These are phyloP conservation scores for Ischnura elegans DNA, from an alignment of 2,888 invertebrate genomes.

Conservation along the genomic window DNA sequence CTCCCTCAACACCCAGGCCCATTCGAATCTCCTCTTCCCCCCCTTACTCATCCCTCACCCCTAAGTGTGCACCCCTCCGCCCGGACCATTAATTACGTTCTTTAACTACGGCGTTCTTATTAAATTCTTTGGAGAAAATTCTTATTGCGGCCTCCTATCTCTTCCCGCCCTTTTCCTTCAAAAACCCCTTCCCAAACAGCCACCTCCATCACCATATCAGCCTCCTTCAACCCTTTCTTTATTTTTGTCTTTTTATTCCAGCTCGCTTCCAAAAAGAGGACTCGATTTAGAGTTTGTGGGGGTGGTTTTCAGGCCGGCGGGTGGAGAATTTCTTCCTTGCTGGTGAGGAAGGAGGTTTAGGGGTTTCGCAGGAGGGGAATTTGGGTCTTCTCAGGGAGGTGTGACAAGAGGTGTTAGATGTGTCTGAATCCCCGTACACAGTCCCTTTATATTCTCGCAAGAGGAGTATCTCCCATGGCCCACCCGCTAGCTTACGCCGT, in stretches of 20 bases:
- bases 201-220: neutral
- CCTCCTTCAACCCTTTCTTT: neutral
- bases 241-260: neutral
- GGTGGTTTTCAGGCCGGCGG: neutral
- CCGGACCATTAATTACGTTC: slow-evolving; percentile 68
- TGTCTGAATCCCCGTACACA: slow-evolving; percentile 56
- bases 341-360: neutral
- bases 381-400: too few species aligned
- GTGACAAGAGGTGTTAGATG: neutral
- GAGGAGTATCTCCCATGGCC: slow-evolving; percentile 2
- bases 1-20: neutral
- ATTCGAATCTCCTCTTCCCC: slow-evolving; percentile 13
- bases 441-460: slow-evolving; percentile 19
- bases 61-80: too few species aligned
- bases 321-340: neutral
- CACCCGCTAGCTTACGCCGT: neutral
- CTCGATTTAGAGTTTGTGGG: neutral
- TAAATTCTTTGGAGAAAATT: slow-evolving; percentile 69
- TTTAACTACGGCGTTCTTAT: slow-evolving; percentile 68
- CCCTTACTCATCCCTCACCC: neutral
- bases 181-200: neutral
- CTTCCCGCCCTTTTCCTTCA: neutral
- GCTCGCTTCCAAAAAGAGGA: slow-evolving; percentile 1
- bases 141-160: slow-evolving; percentile 57
- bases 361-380: neutral